These are phyloP conservation scores for Anagrus nilaparvatae DNA, from an alignment of 1,140 invertebrate species.

Conservation along the genomic window DNA sequence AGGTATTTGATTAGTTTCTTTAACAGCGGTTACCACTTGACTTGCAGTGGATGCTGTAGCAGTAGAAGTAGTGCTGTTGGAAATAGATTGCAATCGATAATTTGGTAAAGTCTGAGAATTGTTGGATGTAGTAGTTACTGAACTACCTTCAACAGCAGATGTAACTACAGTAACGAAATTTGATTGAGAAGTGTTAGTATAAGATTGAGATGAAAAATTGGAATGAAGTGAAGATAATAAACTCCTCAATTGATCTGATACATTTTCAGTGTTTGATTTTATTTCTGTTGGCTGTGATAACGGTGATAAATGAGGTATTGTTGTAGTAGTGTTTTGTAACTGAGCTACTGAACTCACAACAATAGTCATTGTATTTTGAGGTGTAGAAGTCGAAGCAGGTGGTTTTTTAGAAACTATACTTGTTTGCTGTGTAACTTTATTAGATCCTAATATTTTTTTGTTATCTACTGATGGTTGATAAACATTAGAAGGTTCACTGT, in stretches of 20 bases:
- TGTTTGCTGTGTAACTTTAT: too few relatives aligned
- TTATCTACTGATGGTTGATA: not conserved
- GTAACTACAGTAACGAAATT: conserved; percentile 44
- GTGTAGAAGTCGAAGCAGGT: not conserved
- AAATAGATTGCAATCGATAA: conserved; percentile 11
- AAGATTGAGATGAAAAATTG: conserved; percentile 31
- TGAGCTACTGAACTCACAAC: conserved; percentile 26
- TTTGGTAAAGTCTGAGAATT: conserved; percentile 20
- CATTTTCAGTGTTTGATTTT: conserved; percentile 58
- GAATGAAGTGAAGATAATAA: conserved; percentile 35
- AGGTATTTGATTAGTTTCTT: too few relatives aligned
- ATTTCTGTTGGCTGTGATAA: conserved; percentile 59
- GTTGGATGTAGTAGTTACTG: conserved; percentile 11
- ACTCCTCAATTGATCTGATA: conserved; percentile 53
- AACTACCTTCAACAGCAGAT: conserved; percentile 36
- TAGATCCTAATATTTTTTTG: conserved; percentile 9
- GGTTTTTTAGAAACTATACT: conserved; percentile 19
- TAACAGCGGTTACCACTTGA: too few relatives aligned
- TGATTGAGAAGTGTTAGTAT: conserved; percentile 24
- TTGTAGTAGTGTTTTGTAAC: conserved; percentile 37
- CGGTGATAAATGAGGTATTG: conserved; percentile 55
- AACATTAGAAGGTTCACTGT: not conserved
- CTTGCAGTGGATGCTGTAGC: conserved; percentile 22
- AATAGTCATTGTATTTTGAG: conserved; percentile 17
- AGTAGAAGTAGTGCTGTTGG: conserved; percentile 19